A percentile compares a stretch with the other conserved stretches of the same genome.
Evolutionary conservation across 2,113 vertebrate genomes (phyloP).

Genomic region (Rhinoderma darwinii): DNA sequence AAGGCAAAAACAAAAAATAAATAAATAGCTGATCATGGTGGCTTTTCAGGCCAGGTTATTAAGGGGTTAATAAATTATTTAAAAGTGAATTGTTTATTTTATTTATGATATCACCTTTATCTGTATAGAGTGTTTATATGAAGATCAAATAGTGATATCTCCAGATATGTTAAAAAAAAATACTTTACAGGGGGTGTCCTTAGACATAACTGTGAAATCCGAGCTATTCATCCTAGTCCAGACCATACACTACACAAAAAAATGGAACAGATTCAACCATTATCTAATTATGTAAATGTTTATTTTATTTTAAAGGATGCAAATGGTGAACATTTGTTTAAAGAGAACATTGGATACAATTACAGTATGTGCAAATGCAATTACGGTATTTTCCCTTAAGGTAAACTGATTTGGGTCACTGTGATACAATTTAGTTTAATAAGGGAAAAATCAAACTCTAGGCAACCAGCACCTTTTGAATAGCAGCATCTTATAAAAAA

Average conservation of each 20-base stretch:
- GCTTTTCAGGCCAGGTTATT: no score
- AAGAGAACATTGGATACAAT: constrained; percentile 9
- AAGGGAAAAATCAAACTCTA: not conserved
- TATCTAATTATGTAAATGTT: constrained; percentile 22
- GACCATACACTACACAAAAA: not conserved
- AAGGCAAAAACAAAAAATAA: no score
- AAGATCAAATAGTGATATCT: no score
- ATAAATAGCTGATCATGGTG: no score
- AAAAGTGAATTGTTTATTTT: no score
- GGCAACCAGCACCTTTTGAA: constrained; percentile 17
- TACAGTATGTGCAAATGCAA: constrained; percentile 25
- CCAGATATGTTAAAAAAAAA: not conserved
- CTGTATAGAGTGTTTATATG: no score
- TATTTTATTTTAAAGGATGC: not conserved
- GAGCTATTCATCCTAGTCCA: not conserved
- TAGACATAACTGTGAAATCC: not conserved
- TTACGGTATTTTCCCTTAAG: constrained; percentile 21
- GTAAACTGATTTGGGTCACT: constrained; percentile 29
- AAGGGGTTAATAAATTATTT: no score
- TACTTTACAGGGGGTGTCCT: no score
- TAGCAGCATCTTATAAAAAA: not conserved
- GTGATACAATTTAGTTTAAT: constrained; percentile 38
- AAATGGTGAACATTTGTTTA: constrained; percentile 28
- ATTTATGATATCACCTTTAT: no score
- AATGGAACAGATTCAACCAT: not conserved